phyloP scores from a whole-genome alignment of 1,140 invertebrate genomes.

The Agrypnia vestita region DNA sequence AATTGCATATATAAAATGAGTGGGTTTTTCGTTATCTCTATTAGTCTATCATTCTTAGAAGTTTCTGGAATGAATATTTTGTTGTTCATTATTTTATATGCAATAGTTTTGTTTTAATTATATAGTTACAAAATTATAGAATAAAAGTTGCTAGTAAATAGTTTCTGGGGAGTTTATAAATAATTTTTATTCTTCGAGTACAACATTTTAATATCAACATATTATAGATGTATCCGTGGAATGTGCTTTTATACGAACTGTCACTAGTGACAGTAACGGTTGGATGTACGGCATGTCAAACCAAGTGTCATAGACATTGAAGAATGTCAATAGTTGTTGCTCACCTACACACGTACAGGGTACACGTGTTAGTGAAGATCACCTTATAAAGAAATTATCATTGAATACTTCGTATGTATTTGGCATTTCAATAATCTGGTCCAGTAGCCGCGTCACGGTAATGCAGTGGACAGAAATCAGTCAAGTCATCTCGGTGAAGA shows the following conservation, averaged over 20 bases:
- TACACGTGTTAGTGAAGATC: conserved; percentile 14
- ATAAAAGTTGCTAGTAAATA: no score
- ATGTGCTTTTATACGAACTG: conserved; percentile 16
- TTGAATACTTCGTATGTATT: conserved; percentile 6
- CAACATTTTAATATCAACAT: no score
- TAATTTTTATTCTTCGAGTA: no score
- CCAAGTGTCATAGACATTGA: conserved; percentile 35
- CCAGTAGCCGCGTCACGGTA: conserved; percentile 10
- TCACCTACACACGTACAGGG: conserved; percentile 5
- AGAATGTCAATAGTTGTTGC: conserved; percentile 32
- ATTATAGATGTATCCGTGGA: background rate
- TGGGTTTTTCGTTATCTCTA: no score
- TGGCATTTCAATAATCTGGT: conserved; percentile 38
- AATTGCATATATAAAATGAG: no score
- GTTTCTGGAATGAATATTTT: no score
- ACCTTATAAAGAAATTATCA: conserved; percentile 25
- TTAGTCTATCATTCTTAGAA: no score
- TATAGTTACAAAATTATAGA: no score
- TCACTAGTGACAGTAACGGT: conserved; percentile 28
- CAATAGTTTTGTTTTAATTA: no score
- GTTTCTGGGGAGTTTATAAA: no score
- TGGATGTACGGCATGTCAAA: conserved; percentile 20
- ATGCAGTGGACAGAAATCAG: conserved; percentile 7
- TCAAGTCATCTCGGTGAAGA: background rate
- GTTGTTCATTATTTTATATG: no score